A percentile compares a stretch with the other conserved stretches of the same genome.
Evolutionary conservation across 1,140 invertebrate species (phyloP).

Genomic region (Mactra quadrangularis): DNA sequence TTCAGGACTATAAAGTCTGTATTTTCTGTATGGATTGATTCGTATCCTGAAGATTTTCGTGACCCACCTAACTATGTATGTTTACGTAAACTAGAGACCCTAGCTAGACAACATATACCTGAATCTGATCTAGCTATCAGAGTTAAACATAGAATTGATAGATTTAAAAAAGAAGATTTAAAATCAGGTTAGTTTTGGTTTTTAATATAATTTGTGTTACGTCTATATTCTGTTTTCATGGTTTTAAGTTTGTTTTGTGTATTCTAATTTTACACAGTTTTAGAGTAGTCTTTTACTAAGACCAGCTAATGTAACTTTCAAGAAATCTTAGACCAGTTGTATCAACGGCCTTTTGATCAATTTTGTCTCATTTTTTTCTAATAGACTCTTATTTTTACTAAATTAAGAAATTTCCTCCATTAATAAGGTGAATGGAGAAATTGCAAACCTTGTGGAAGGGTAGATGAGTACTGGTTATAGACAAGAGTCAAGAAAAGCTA

Average conservation of each 20-base stretch:
- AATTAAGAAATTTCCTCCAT: too few relatives aligned
- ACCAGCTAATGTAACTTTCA: too few relatives aligned
- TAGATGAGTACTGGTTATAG: too few relatives aligned
- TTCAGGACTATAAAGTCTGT: slow-evolving; percentile 90
- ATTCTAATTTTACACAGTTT: neutral
- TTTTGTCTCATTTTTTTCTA: too few relatives aligned
- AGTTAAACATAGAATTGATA: slow-evolving; percentile 89
- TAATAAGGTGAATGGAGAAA: too few relatives aligned
- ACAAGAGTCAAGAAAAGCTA: too few relatives aligned
- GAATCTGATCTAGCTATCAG: slow-evolving; percentile 75
- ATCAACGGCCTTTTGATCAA: too few relatives aligned
- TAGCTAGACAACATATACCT: slow-evolving; percentile 91
- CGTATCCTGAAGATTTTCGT: slow-evolving; percentile 98
- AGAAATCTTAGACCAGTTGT: too few relatives aligned
- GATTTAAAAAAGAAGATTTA: slow-evolving; percentile 82
- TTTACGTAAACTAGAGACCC: slow-evolving; percentile 91
- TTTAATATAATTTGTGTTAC: neutral
- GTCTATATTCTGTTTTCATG: neutral
- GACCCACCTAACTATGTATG: slow-evolving; percentile 92
- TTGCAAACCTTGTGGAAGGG: too few relatives aligned
- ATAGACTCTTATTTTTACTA: too few relatives aligned
- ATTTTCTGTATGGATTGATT: slow-evolving; percentile 98
- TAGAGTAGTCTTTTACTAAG: too few relatives aligned
- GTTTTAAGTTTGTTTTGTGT: neutral
- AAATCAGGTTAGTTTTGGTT: neutral